Conservation (phyloP, 1,140 invertebrate genomes). For the Cotesia glomerata region DNA sequence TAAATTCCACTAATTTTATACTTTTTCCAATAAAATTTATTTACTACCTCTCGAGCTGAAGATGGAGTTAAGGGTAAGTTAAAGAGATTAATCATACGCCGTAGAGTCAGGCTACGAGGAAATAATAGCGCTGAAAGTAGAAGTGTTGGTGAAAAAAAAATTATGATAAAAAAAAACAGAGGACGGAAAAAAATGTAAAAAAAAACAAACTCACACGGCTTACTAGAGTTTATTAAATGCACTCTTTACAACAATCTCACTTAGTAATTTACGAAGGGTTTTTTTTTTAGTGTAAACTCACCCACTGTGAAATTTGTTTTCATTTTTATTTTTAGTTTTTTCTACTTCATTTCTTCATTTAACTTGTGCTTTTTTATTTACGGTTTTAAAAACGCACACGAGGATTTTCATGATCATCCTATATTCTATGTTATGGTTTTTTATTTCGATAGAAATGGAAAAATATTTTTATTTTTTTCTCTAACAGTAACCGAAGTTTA, state of each 20-base stretch:
- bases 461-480: no score
- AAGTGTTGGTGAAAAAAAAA: background rate
- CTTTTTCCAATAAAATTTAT: background rate
- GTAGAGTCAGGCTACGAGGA: background rate
- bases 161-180: background rate
- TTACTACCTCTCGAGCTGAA: background rate
- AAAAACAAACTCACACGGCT: background rate
- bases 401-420: background rate
- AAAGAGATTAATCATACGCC: background rate
- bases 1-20: background rate
- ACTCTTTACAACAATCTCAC: constrained; percentile 27
- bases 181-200: background rate
- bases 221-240: constrained; percentile 33
- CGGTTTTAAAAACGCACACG: background rate
- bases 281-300: background rate
- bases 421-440: background rate
- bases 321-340: background rate
- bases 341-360: constrained; percentile 3
- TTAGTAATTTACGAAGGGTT: constrained; percentile 15
- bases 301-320: background rate
- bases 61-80: background rate
- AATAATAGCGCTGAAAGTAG: no score
- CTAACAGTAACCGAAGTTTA: no score
- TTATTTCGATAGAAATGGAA: background rate
- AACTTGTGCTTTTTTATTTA: background rate